Evolutionary conservation across 53 echinoderm and acorn worm genomes (phyloP), one percentile per base, ranked within the genome.

Genomic region (Paelopatides confundens): DNA sequence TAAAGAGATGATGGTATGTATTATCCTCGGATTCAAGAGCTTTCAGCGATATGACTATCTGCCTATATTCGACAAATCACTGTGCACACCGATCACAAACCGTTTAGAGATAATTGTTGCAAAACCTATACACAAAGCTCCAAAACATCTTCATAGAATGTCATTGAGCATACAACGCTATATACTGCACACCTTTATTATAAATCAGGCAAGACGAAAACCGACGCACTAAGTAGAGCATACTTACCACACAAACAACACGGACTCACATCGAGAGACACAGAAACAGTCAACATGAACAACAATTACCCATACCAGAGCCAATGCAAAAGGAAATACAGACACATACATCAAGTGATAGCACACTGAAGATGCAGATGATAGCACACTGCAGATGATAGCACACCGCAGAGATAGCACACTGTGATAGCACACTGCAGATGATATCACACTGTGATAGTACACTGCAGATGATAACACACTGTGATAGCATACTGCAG

Each of bases 11-110:
- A n/a, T n/a, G 18, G 47, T 91, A 26, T 48, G 89, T 17, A 85
- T 87, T 8, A 86, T 93, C 39, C 90, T 90, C 62, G 82, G 63
- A 10, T 82, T 89, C 1, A 71, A 93, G 65, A 48, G 82, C 37
- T 93, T 93, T 33, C 93, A 93, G 49, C 76, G 82, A 58, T 87
- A 90, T 43, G n/a, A n/a, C n/a, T n/a, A n/a, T n/a, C n/a, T n/a
- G 87, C 87, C 12, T 93, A 87, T 63, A 88, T 85, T 34, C 62
- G 87, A 63, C 70, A 27, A 31, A 77, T 93, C 6, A 74, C 33
- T 54, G 93, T 90, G 14, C 86, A 93, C 35, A 87, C 85, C 29
- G 90, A 91, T 85, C 88, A 91, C 65, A 90, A 91, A 66, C 91
- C 94, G 13, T 81, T n/a, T 88, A 12, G 90, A 93, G 82, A 91